Percentiles rank a stretch among this genome's conserved stretches.
phyloP scores from a whole-genome alignment of 2,797 vertebrate genomes.

The Eulemur rubriventer region DNA sequence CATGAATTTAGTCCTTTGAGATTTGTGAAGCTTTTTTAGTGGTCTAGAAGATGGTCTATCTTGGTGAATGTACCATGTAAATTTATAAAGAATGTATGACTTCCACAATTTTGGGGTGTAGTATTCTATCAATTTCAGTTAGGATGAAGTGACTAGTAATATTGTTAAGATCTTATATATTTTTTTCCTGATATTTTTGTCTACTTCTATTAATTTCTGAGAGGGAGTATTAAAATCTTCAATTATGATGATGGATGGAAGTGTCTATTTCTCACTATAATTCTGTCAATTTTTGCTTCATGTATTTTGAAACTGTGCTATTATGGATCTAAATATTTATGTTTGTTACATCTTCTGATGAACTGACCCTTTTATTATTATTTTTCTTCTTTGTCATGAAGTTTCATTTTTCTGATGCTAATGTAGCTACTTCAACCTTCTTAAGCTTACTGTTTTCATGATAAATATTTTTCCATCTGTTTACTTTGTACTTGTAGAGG shows the following conservation, averaged over 20 bases:
- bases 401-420: neutral
- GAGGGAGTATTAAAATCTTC: neutral
- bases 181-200: neutral
- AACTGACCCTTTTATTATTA: neutral
- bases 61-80: neutral
- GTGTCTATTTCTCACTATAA: neutral
- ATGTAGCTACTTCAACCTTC: neutral
- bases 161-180: neutral
- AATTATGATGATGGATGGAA: neutral
- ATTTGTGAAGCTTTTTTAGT: neutral
- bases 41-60: neutral
- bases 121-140: neutral
- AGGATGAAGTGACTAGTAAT: neutral
- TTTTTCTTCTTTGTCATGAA: constrained; percentile 1
- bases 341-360: neutral
- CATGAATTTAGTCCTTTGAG: neutral
- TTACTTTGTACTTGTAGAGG: neutral
- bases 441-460: neutral
- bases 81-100: neutral
- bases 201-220: neutral
- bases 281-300: neutral
- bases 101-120: neutral
- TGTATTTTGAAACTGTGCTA: neutral
- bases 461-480: neutral
- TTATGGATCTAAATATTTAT: neutral